phyloP scores from a whole-genome alignment of 2,797 vertebrate genomes.

The Sebastiscus tertius region DNA sequence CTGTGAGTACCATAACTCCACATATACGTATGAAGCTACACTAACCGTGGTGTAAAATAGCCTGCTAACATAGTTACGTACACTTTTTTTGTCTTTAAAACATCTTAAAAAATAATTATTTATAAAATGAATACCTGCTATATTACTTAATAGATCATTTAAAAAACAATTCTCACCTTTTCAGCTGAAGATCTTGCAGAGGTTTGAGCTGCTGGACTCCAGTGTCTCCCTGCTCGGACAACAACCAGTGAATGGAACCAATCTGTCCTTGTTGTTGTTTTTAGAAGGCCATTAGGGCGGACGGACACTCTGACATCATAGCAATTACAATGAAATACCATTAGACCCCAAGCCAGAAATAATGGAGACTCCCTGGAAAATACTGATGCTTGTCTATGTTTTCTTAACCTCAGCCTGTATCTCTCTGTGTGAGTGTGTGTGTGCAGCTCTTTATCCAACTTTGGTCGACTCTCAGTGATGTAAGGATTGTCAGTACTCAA shows the following conservation, averaged over 20 bases:
- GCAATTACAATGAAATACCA: constrained; percentile 81
- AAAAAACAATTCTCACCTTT: constrained; percentile 49
- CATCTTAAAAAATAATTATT: not conserved
- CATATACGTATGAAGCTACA: not conserved
- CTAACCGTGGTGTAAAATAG: not conserved
- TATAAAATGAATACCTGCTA: not conserved
- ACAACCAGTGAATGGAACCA: constrained; percentile 68
- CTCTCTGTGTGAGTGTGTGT: constrained; percentile 10
- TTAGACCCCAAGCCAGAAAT: constrained; percentile 76
- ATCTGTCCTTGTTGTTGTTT: constrained; percentile 75
- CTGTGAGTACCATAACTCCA: not conserved
- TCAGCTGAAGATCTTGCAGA: constrained; percentile 28
- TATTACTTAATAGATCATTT: not conserved
- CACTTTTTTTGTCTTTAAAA: not conserved
- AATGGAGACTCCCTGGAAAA: constrained; percentile 80
- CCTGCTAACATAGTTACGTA: not conserved
- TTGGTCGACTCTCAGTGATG: constrained; percentile 16
- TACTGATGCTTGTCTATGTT: constrained; percentile 70
- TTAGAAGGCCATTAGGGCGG: constrained; percentile 72
- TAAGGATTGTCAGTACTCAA: constrained; percentile 10
- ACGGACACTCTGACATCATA: constrained; percentile 82
- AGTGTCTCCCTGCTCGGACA: constrained; percentile 44
- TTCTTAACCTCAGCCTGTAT: constrained; percentile 70
- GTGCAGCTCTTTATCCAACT: constrained; percentile 16
- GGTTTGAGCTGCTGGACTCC: constrained; percentile 47